Percentiles rank a stretch among this genome's conserved stretches.
phyloP scores from a whole-genome alignment of 1,140 invertebrate genomes.

The Drosophila hydei region DNA sequence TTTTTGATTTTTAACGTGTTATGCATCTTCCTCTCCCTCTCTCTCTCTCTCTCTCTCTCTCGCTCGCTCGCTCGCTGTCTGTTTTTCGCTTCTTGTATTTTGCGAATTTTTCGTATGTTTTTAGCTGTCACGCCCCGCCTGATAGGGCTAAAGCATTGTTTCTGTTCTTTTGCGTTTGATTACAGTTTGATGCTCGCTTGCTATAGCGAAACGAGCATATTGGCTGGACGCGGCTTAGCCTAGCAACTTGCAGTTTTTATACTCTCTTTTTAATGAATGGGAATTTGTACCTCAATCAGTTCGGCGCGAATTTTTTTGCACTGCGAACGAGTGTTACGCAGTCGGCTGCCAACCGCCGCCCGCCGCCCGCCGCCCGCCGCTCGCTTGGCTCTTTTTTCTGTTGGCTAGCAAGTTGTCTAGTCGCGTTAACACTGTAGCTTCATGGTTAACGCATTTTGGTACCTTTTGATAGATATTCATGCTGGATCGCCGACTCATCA shows the following conservation, averaged over 20 bases:
- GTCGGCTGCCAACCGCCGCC: neutral
- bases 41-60: neutral
- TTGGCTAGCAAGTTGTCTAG: constrained; percentile 13
- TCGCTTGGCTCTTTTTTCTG: neutral
- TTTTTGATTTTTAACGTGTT: constrained; percentile 13
- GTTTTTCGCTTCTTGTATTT: neutral
- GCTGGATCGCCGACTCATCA: neutral
- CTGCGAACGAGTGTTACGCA: neutral
- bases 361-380: too few species aligned
- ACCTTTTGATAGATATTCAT: constrained; percentile 1
- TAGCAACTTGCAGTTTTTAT: too few species aligned
- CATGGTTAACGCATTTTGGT: neutral
- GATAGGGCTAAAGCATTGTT: neutral
- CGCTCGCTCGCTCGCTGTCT: too few species aligned
- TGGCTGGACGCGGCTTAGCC: too few species aligned
- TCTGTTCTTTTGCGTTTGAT: neutral
- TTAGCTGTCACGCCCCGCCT: constrained; percentile 4
- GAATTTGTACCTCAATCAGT: too few species aligned
- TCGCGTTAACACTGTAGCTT: constrained; percentile 13
- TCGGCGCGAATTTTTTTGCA: too few species aligned
- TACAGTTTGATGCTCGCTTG: neutral
- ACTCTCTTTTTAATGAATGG: too few species aligned
- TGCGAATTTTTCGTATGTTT: neutral
- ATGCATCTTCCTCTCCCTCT: constrained; percentile 15
- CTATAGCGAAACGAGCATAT: too few species aligned